Evolutionary conservation across 2,113 vertebrate genomes (phyloP).

Genomic region (Ctenomys sociabilis): DNA sequence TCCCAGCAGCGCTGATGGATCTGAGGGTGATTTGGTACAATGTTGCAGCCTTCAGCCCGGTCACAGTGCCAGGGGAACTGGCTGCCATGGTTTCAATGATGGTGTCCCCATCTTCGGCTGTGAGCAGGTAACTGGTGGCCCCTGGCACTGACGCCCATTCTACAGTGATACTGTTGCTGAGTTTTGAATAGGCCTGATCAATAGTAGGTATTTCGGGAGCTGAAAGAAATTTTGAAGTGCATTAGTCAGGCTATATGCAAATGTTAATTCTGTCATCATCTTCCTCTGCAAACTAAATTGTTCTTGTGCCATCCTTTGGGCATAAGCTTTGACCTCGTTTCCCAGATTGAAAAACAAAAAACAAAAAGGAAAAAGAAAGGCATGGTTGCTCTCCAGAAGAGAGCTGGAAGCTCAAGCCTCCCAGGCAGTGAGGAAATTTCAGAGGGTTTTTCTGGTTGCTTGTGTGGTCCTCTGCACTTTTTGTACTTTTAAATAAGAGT

Average conservation of each 20-base stretch:
- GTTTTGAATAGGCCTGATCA: slow-evolving; percentile 92
- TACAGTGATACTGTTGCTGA: slow-evolving; percentile 94
- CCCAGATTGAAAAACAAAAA: background rate
- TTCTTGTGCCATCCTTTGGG: background rate
- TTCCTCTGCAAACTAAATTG: background rate
- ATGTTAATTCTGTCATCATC: background rate
- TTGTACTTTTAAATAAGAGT: background rate
- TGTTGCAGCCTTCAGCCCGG: slow-evolving; percentile 88
- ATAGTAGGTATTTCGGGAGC: slow-evolving; percentile 91
- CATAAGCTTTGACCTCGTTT: slow-evolving; percentile 12
- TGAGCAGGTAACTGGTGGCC: slow-evolving; percentile 91
- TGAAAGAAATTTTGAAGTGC: slow-evolving; percentile 76
- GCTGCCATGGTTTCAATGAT: slow-evolving; percentile 87
- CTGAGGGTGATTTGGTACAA: slow-evolving; percentile 91
- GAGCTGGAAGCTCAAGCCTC: background rate
- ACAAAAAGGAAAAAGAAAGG: background rate
- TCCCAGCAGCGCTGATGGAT: slow-evolving; percentile 90
- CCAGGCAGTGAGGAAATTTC: background rate
- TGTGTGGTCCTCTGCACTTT: background rate
- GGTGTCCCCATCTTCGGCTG: slow-evolving; percentile 86
- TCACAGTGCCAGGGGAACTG: slow-evolving; percentile 90
- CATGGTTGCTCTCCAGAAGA: background rate
- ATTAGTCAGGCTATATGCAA: slow-evolving; percentile 8
- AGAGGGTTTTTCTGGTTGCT: background rate
- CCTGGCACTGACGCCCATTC: slow-evolving; percentile 90